Conservation (phyloP, 2,113 vertebrate genomes). For the Orthonyx spaldingii region DNA sequence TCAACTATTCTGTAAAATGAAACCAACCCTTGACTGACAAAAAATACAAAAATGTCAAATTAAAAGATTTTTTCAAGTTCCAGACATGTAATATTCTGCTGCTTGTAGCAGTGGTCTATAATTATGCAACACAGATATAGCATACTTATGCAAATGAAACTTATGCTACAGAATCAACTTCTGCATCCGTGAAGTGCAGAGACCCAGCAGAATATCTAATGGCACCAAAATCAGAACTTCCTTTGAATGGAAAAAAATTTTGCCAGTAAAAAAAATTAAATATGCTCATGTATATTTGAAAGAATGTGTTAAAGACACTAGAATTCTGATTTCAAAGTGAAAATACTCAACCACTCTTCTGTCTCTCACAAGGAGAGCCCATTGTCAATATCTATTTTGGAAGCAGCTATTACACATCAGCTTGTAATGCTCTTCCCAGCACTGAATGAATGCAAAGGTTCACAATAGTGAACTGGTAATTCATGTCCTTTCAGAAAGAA, state of each 20-base stretch:
- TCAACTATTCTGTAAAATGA: background rate
- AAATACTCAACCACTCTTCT: background rate
- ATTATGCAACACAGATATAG: background rate
- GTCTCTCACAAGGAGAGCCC: background rate
- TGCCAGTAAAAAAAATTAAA: background rate
- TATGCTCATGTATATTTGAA: background rate
- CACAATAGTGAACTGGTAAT: background rate
- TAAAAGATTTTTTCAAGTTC: background rate
- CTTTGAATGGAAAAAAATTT: background rate
- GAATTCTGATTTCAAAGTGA: background rate
- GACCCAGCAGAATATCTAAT: background rate
- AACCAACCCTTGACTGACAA: background rate
- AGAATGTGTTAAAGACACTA: background rate
- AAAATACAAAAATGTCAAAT: background rate
- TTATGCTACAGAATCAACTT: background rate
- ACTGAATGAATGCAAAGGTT: background rate
- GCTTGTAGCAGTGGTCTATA: background rate
- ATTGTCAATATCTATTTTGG: background rate
- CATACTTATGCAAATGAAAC: slow-evolving; percentile 11
- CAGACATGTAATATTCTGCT: background rate
- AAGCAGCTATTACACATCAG: background rate
- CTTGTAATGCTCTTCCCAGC: background rate
- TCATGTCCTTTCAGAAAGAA: background rate
- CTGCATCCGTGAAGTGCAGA: background rate
- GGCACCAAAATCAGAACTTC: background rate